A percentile compares a stretch with the other conserved stretches of the same genome.
Evolutionary conservation across 2,797 vertebrate genomes (phyloP).

Genomic region (Leptoclinus maculatus): DNA sequence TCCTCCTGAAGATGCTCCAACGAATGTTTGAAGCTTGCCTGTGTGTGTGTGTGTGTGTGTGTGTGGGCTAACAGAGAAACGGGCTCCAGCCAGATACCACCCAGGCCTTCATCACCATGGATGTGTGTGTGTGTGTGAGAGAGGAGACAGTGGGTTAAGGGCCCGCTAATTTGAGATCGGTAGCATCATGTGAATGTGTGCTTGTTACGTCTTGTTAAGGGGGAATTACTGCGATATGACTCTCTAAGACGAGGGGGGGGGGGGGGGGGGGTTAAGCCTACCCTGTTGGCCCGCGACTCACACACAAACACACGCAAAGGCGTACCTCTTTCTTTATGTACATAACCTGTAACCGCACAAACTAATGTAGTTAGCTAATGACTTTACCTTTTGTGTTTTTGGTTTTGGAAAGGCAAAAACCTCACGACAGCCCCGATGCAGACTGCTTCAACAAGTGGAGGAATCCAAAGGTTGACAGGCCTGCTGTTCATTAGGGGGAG

Average conservation of each 20-base stretch:
- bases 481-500: not conserved
- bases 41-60: constrained; percentile 5
- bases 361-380: not conserved
- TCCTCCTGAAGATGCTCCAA: constrained; percentile 31
- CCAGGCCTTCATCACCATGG: constrained; percentile 54
- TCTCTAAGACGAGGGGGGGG: not conserved
- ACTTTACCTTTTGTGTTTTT: not conserved
- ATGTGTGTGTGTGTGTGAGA: not conserved
- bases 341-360: not conserved
- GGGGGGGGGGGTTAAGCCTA: not conserved
- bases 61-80: constrained; percentile 15
- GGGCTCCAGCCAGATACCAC: constrained; percentile 32
- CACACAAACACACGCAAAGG: constrained; percentile 3
- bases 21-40: constrained; percentile 30
- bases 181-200: not conserved
- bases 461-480: constrained; percentile 19
- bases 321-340: not conserved
- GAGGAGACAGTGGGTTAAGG: constrained; percentile 13
- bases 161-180: constrained; percentile 25
- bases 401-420: not conserved
- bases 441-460: not conserved
- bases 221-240: constrained; percentile 34
- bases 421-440: not conserved
- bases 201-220: constrained; percentile 42
- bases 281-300: not conserved